Base-by-base conservation (phyloP, 1,140 invertebrate species). In the Laodelphax striatellus region DNA sequence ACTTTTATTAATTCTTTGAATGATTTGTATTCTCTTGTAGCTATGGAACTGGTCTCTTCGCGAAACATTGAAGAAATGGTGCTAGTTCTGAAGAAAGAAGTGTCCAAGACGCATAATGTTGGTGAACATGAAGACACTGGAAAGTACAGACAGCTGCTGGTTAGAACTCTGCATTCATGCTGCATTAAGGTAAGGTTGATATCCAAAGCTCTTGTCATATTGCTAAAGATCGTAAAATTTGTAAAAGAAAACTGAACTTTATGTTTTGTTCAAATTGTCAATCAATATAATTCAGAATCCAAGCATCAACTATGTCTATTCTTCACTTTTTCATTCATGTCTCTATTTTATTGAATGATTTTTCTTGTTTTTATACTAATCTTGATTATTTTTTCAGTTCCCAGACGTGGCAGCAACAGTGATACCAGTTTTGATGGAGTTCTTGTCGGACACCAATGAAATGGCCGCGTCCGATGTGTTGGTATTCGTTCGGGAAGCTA, bases 11-110 rank as follows among this genome's bases (percentile, higher is more conserved):
- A n/a, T n/a, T n/a, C n/a, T n/a, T n/a, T n/a, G n/a, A n/a, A n/a
- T n/a, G n/a, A n/a, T n/a, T n/a, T n/a, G n/a, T n/a, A n/a, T n/a
- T 38, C 58, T 56, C 57, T 63, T 62, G 5, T 63, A 76, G 90
- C 92, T 0, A 80, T 99, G 76, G 96, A 99, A 69, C 78, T 99
- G 66, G 91, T 97, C 11, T 92, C 90, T 9, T 87, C 89, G 1
- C 80, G 95, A 24, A 97, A 94, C 71, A 94, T 98, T 52, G 91
- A 95, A 71, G 96, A 99, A 79, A 90, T 97, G 86, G 93, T 98
- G 13, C 76, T 92, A 52, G 84, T 97, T 58, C 76, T 98, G 43
- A 94, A 94, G 70, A 97, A 98, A 75, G 94, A 97, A 77, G 87
- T 95, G 8, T 80, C 87, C n/a, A 90, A 94, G 74, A 94, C 92